Evolutionary conservation across 2,797 vertebrate genomes (phyloP), one percentile per base, ranked within the genome.

Genomic region (Oceanodroma leucorhoa): DNA sequence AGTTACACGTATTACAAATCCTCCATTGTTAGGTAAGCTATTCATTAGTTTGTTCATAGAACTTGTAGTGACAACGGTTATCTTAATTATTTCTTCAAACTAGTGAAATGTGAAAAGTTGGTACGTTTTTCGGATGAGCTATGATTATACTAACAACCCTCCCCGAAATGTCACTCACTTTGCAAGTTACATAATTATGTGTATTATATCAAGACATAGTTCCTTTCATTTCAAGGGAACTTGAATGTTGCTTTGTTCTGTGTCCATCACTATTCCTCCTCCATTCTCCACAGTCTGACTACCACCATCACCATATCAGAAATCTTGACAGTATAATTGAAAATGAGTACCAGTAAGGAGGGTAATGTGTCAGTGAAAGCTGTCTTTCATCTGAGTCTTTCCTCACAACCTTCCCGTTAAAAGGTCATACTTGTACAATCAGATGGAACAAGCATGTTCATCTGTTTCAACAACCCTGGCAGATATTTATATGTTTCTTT

Each of bases 361-460:
- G 30, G 51, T 75, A 69, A 65, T 50, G 30, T 67, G 48, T 64
- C 76, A 90, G 24, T 11, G 38, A 72, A 93, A 61, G 40, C 30
- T 51, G 10, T 40, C 50, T 80, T 94, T 93, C 75, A 43, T 75
- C 71, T 43, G 15, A 86, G 45, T 40, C 41, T 83, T 95, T 93
- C 71, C 87, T 79, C 64, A 62, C 30, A 89, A 61, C 38, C 34
- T 89, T 92, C 93, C 78, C 0, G 1, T 87, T 94, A 70, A 94
- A 97, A 95, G 95, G 91, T 97, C 95, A 89, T 24, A 14, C 21
- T 92, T 94, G 66, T 94, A 89, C 75, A 87, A 88, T 77, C 76
- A 89, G 69, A 61, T 32, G 32, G 41, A 93, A 91, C 55, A 82
- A 88, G 60, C 13, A 40, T 24, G 75, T 80, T 96, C 54, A 60